Conservation (phyloP, 2,888 invertebrate species). For the Melangyna quadrimaculata region DNA sequence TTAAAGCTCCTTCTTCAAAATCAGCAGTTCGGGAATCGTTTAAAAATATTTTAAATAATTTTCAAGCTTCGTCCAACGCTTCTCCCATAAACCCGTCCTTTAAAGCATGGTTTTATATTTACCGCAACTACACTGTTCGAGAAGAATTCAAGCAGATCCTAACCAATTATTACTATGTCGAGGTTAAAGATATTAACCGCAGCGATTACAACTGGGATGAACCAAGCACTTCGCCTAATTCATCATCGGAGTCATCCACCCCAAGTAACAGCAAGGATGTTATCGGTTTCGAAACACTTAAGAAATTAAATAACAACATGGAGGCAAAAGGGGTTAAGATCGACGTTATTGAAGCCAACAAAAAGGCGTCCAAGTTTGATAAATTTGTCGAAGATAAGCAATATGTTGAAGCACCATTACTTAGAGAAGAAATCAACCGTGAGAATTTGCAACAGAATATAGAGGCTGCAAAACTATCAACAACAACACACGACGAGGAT, state of each 20-base stretch:
- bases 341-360: constrained; percentile 72
- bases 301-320: constrained; percentile 77
- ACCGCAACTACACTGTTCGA: constrained; percentile 85
- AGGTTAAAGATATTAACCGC: constrained; percentile 82
- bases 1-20: constrained; percentile 83
- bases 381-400: constrained; percentile 80
- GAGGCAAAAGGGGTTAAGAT: constrained; percentile 71
- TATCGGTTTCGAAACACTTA: constrained; percentile 80
- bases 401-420: constrained; percentile 80
- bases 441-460: constrained; percentile 77
- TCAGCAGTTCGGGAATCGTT: constrained; percentile 75
- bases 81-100: constrained; percentile 82
- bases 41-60: constrained; percentile 75
- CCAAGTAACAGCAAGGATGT: constrained; percentile 80
- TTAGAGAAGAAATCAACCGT: constrained; percentile 76
- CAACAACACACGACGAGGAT: constrained; percentile 72
- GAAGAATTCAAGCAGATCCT: constrained; percentile 84
- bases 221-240: constrained; percentile 74
- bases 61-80: constrained; percentile 73
- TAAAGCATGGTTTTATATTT: constrained; percentile 86
- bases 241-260: constrained; percentile 72
- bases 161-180: constrained; percentile 84
- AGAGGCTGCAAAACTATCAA: constrained; percentile 41
- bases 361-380: constrained; percentile 80
- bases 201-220: constrained; percentile 77